These are phyloP conservation scores for Alaudala cheleensis DNA, from an alignment of 2,113 vertebrate genomes.

Conservation along the genomic window DNA sequence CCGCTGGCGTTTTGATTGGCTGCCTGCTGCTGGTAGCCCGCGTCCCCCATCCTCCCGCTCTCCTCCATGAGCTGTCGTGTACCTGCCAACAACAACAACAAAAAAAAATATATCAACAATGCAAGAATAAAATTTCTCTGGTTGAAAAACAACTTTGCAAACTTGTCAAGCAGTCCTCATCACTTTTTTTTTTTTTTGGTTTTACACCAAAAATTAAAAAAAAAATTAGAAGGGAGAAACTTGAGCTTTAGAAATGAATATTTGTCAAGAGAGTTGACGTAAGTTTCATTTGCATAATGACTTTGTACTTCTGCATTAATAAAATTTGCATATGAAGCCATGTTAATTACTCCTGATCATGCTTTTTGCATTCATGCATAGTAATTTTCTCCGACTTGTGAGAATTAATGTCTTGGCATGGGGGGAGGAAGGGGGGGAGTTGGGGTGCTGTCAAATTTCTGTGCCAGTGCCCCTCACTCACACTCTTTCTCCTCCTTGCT, in stretches of 20 bases:
- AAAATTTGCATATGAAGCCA: conserved; percentile 99
- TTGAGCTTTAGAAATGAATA: conserved; percentile 97
- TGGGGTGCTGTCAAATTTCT: conserved; percentile 78
- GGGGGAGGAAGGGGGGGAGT: conserved; percentile 72
- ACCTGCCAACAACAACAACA: conserved; percentile 77
- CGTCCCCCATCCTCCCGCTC: conserved; percentile 65
- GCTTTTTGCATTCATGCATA: conserved; percentile 99
- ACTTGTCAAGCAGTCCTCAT: conserved; percentile 78
- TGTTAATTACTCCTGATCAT: conserved; percentile 99
- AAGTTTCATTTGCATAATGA: conserved; percentile 99
- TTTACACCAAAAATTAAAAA: conserved; percentile 68
- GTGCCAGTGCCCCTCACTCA: conserved; percentile 75
- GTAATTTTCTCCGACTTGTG: conserved; percentile 99
- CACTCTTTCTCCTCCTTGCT: conserved; percentile 60
- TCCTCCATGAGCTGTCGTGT: conserved; percentile 77
- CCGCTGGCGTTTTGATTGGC: conserved; percentile 86
- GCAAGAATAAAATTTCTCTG: conserved; percentile 77
- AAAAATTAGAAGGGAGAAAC: conserved; percentile 81
- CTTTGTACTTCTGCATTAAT: conserved; percentile 99
- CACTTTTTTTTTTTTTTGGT: conserved; percentile 46
- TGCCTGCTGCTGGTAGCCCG: conserved; percentile 81
- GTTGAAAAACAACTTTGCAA: conserved; percentile 86
- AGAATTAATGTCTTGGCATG: conserved; percentile 99
- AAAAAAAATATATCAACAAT: conserved; percentile 67
- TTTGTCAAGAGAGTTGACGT: conserved; percentile 99